phyloP scores from a whole-genome alignment of 1,140 invertebrate genomes.

The Bombus picipes region DNA sequence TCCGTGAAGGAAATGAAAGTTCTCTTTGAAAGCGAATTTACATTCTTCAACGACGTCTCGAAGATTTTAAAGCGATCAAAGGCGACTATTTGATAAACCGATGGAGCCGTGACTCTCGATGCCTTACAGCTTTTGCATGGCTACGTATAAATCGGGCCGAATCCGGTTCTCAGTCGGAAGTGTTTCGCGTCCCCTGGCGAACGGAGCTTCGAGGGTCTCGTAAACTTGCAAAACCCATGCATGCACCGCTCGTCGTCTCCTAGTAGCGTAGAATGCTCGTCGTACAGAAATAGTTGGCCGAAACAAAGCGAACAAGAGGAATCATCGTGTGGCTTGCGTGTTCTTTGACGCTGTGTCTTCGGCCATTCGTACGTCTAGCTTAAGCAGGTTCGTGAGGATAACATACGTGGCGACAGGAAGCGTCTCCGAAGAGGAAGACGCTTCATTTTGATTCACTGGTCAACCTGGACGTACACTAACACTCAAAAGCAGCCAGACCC shows the following conservation, averaged over 20 bases:
- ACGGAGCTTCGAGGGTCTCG: not conserved
- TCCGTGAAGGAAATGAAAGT: not conserved
- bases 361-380: not conserved
- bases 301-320: constrained; percentile 27
- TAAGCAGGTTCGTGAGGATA: not conserved
- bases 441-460: not conserved
- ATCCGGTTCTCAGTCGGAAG: constrained; percentile 24
- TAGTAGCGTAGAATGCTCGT: not conserved
- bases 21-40: not conserved
- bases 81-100: constrained; percentile 21
- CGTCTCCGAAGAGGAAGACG: not conserved
- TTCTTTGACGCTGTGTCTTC: constrained; percentile 5
- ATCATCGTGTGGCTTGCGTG: constrained; percentile 1
- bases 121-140: not conserved
- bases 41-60: not conserved
- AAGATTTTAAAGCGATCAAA: not conserved
- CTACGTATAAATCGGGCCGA: constrained; percentile 21
- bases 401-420: not conserved
- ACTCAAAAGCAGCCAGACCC: not conserved
- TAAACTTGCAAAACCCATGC: constrained; percentile 8
- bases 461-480: not conserved
- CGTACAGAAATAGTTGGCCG: constrained; percentile 61
- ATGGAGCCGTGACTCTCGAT: not conserved
- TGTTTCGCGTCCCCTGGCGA: constrained; percentile 16
- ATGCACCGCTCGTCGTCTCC: not conserved